Evolutionary conservation across 2,113 vertebrate genomes (phyloP).

Genomic region (Myiozetetes cayanensis): DNA sequence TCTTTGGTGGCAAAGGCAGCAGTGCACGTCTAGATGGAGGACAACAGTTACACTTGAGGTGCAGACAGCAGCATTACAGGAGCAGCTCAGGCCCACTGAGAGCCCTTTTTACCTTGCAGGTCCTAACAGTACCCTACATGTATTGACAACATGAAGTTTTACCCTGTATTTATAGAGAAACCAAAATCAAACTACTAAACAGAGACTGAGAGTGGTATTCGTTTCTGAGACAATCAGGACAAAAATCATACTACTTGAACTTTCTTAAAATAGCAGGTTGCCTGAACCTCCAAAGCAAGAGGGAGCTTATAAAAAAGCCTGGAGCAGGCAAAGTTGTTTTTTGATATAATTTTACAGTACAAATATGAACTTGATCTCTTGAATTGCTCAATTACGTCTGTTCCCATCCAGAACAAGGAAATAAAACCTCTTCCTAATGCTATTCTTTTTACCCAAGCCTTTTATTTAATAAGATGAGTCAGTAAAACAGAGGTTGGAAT

Average conservation of each 20-base stretch:
- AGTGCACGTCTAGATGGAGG: slow-evolving; percentile 87
- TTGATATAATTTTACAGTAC: neutral
- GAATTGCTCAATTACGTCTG: slow-evolving; percentile 10
- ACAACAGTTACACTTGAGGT: slow-evolving; percentile 70
- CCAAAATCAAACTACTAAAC: neutral
- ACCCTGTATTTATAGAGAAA: neutral
- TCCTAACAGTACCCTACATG: neutral
- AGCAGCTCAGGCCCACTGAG: neutral
- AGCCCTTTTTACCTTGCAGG: slow-evolving; percentile 8
- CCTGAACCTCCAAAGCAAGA: neutral
- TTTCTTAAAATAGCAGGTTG: neutral
- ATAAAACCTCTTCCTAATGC: slow-evolving; percentile 5
- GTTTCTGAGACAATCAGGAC: neutral
- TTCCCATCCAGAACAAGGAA: slow-evolving; percentile 29
- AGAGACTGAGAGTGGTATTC: neutral
- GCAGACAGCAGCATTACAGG: slow-evolving; percentile 58
- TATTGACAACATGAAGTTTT: neutral
- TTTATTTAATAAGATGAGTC: slow-evolving; percentile 59
- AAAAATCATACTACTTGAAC: neutral
- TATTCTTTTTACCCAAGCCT: slow-evolving; percentile 56
- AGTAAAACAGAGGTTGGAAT: slow-evolving; percentile 58
- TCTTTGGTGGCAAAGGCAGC: slow-evolving; percentile 99
- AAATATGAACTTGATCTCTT: neutral
- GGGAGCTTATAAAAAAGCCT: neutral
- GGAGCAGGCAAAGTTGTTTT: neutral